Evolutionary conservation across 2,797 vertebrate species (phyloP), one percentile per base, ranked within the genome.

Genomic region (Pseudochaenichthys georgianus): DNA sequence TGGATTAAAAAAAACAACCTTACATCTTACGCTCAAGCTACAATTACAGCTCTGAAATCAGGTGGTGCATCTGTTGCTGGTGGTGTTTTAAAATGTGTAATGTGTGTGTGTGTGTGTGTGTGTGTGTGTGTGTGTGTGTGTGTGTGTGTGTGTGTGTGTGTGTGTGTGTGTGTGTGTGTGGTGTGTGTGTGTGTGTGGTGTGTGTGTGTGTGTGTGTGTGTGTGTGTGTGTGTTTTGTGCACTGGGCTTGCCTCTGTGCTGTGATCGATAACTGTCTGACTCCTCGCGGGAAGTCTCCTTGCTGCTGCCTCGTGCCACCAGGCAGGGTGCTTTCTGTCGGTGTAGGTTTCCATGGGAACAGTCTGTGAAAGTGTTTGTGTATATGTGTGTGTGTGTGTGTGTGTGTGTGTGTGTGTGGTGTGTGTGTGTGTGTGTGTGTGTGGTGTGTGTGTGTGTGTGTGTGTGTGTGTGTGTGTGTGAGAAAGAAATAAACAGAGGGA

Each of bases 281-380:
- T 91, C 80, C 79, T 89, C 43, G 47, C 55, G 53, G 86, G 87
- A 89, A 91, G 83, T 84, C 88, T 88, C 80, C 67, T 68, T 7
- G 13, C 31, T 72, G 13, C 38, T 72, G 81, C 78, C 66, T 74
- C 16, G 0, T 86, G 87, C 87, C 73, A 88, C 57, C 68, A 89
- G 85, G 86, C 88, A 80, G 71, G 59, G 48, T 85, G 86, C 83
- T 88, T 89, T 85, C 76, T 83, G 83, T 81, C 86, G n/a, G 83
- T 89, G 82, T 90, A 72, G 68, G 92, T 93, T 93, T 90, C 92
- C 87, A 92, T 93, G 90, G 92, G 85, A 92, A 92, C 92, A 89
- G 87, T 76, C 75, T n/a, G 62, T 50, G 28, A 67, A 55, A 68
- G 47, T 34, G 73, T 68, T 67, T 21, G 51, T 34, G 41, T 3